Conservation (phyloP, 2,113 vertebrate genomes). For the Paralichthys olivaceus region DNA sequence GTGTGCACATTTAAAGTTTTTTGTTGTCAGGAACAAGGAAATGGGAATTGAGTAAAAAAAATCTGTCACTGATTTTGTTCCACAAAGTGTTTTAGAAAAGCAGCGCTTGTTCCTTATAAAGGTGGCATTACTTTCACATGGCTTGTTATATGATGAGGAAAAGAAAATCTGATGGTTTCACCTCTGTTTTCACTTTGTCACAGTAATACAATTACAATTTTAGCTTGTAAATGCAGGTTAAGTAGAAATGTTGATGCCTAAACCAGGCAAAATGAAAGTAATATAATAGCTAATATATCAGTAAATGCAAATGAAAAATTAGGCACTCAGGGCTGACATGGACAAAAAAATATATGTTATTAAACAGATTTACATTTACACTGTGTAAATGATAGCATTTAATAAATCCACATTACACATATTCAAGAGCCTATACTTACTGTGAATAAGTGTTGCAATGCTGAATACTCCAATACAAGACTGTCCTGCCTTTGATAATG, state of each 20-base stretch:
- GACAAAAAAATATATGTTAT: background rate
- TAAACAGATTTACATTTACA: background rate
- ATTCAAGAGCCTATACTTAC: background rate
- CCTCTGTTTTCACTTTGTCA: constrained; percentile 3
- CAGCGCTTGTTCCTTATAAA: background rate
- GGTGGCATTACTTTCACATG: background rate
- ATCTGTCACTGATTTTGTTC: background rate
- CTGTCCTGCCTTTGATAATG: background rate
- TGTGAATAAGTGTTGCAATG: background rate
- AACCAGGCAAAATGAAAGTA: background rate
- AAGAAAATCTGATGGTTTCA: background rate
- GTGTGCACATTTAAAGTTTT: background rate
- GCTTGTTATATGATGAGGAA: constrained; percentile 33
- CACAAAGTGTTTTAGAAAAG: background rate
- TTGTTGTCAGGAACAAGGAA: constrained; percentile 42
- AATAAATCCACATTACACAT: background rate
- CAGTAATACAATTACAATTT: background rate
- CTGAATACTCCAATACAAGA: background rate
- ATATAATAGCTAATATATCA: constrained; percentile 3
- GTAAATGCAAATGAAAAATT: background rate
- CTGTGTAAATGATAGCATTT: background rate
- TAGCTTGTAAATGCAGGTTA: background rate
- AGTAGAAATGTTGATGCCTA: background rate
- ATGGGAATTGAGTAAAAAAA: constrained; percentile 16
- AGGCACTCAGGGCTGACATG: background rate